A percentile compares a stretch with the other conserved stretches of the same genome.
phyloP scores from a whole-genome alignment of 53 echinoderm and acorn worm genomes.

The Arbacia lixula region DNA sequence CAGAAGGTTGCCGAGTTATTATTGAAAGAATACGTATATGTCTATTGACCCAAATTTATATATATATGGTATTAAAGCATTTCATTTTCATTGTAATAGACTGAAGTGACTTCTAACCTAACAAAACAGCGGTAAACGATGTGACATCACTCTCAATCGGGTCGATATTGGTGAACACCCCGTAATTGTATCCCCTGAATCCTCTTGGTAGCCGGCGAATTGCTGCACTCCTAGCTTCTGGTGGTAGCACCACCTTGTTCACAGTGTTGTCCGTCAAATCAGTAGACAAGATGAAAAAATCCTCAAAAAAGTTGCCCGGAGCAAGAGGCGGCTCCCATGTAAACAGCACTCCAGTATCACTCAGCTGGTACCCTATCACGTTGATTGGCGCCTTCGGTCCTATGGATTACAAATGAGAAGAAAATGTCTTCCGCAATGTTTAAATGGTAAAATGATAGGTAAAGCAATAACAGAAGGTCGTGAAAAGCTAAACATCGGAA shows the following conservation, averaged over 20 bases:
- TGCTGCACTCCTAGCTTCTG: not conserved
- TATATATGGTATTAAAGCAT: no score
- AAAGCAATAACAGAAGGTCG: no score
- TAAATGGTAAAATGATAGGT: no score
- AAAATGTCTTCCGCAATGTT: no score
- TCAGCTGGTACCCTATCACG: slow-evolving; percentile 2
- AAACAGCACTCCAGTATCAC: not conserved
- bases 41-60: no score
- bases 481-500: no score
- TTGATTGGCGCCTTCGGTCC: slow-evolving; percentile 35
- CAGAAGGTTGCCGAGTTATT: no score
- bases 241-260: not conserved
- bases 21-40: no score
- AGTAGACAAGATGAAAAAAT: not conserved
- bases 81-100: no score
- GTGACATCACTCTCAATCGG: not conserved
- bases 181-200: not conserved
- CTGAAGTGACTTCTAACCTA: no score
- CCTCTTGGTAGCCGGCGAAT: not conserved
- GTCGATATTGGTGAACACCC: slow-evolving; percentile 19
- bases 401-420: no score
- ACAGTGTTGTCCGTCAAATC: not conserved
- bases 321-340: slow-evolving; percentile 23
- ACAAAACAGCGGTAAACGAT: no score
- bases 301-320: slow-evolving; percentile 19